These are phyloP conservation scores for Schizotus pectinicornis DNA, from an alignment of 2,888 invertebrate species.

Conservation along the genomic window DNA sequence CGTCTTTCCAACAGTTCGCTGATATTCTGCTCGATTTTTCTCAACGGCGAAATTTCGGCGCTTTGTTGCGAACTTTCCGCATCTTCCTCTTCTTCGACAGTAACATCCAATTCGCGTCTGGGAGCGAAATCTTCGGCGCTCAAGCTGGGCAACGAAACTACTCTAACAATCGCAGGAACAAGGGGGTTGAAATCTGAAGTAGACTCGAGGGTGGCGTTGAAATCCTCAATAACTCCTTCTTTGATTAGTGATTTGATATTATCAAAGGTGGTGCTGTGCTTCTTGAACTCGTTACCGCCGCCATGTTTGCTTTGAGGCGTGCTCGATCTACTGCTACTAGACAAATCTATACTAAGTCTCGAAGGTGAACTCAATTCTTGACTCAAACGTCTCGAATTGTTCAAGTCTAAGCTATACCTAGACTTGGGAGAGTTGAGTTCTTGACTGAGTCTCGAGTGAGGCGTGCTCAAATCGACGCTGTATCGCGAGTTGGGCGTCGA, in stretches of 20 bases:
- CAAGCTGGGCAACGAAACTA: slow-evolving; percentile 71
- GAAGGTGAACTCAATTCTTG: slow-evolving; percentile 54
- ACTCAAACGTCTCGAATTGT: slow-evolving; percentile 57
- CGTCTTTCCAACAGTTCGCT: slow-evolving; percentile 67
- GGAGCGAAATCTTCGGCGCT: slow-evolving; percentile 66
- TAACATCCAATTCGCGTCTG: slow-evolving; percentile 71
- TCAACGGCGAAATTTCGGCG: slow-evolving; percentile 69
- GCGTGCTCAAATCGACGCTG: slow-evolving; percentile 71
- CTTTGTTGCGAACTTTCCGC: slow-evolving; percentile 68
- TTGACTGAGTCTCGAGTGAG: slow-evolving; percentile 62
- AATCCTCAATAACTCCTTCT: slow-evolving; percentile 70
- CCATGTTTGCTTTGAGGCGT: slow-evolving; percentile 61
- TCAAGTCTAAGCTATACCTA: slow-evolving; percentile 67
- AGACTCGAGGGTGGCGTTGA: slow-evolving; percentile 64
- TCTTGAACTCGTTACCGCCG: slow-evolving; percentile 65
- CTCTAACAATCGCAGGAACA: slow-evolving; percentile 69
- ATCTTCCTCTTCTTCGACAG: slow-evolving; percentile 74
- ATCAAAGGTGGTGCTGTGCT: slow-evolving; percentile 79
- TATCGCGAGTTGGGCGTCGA: slow-evolving; percentile 70
- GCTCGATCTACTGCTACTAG: slow-evolving; percentile 52
- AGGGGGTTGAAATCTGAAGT: slow-evolving; percentile 67
- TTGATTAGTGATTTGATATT: slow-evolving; percentile 76
- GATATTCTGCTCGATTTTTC: slow-evolving; percentile 76
- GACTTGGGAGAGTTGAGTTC: slow-evolving; percentile 68
- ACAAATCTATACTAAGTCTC: slow-evolving; percentile 49